phyloP scores from a whole-genome alignment of 1,140 invertebrate genomes.

The Ostrea edulis region DNA sequence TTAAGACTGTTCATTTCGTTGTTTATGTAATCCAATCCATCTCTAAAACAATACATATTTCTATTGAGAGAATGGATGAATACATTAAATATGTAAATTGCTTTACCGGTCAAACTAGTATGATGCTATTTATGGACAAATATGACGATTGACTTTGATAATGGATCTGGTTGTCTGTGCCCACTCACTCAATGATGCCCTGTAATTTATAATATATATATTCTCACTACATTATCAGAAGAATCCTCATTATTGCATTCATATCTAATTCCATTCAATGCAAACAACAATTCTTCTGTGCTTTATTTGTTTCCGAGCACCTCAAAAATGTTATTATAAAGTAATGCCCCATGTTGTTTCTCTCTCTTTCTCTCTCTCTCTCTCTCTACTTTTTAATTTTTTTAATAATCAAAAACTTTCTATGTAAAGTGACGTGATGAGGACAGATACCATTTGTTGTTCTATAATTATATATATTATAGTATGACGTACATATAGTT shows the following conservation, averaged over 20 bases:
- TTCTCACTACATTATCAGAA: background rate
- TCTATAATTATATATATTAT: too few relatives aligned
- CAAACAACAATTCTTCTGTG: background rate
- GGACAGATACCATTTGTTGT: too few relatives aligned
- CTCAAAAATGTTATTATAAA: too few relatives aligned
- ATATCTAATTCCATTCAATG: background rate
- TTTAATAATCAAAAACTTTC: too few relatives aligned
- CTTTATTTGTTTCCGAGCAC: too few relatives aligned
- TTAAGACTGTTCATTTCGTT: background rate
- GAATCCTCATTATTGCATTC: background rate
- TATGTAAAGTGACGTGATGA: too few relatives aligned
- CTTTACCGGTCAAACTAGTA: background rate
- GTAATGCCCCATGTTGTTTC: too few relatives aligned
- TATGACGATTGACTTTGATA: background rate
- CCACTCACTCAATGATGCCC: background rate
- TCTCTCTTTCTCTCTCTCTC: too few relatives aligned
- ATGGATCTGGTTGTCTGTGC: background rate
- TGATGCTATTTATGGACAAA: background rate
- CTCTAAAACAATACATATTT: background rate
- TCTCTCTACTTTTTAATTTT: too few relatives aligned
- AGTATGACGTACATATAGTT: too few relatives aligned
- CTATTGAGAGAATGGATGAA: background rate
- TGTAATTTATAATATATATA: background rate
- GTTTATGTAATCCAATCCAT: background rate
- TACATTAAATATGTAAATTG: background rate